Base-by-base conservation (phyloP, 2,797 vertebrate species). In the Notolabrus celidotus region DNA sequence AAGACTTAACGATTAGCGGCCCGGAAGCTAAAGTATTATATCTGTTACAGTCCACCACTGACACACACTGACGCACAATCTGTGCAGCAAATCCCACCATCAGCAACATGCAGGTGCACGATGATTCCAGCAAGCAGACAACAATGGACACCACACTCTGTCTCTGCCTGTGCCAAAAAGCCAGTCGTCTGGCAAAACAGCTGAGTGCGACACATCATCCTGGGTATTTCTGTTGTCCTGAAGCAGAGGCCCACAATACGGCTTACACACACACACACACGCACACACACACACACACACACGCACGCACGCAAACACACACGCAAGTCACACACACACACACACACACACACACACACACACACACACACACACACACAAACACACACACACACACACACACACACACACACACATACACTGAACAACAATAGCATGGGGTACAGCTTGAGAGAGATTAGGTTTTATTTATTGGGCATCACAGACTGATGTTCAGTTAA, bases 111-210 rank as follows among this genome's bases (percentile, higher is more conserved):
- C 88, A 90, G 88, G 86, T 86, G 79, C 89, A 68, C 50, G 89
- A 90, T 90, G 67, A 88, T 92, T 92, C 91, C 85, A 93, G 90
- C 87, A 90, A 85, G 78, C 43, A 66, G 64, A 85, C 71, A 88
- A 92, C 89, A 92, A 91, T 88, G 71, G 72, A 39, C 55, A 31
- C 41, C 72, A 41, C 36, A 57, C 57, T 41, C 67, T 46, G 43
- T 41, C 53, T 54, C 49, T 47, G 27, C 69, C n/a, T 51, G 56
- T 80, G 74, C 88, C 86, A 83, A 81, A 88, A 86, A 87, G 41
- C 69, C 85, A 88, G 69, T 88, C 79, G 80, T 79, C 87, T 91
- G 89, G 88, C 83, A 92, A 92, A 91, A 93, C 71, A 93, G 90
- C 91, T 91, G 90, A 93, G 83, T 83, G 83, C 59, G 80, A 80